These are phyloP conservation scores for Thoracochromis brauschi DNA, from an alignment of 2,113 vertebrate species.

Conservation along the genomic window DNA sequence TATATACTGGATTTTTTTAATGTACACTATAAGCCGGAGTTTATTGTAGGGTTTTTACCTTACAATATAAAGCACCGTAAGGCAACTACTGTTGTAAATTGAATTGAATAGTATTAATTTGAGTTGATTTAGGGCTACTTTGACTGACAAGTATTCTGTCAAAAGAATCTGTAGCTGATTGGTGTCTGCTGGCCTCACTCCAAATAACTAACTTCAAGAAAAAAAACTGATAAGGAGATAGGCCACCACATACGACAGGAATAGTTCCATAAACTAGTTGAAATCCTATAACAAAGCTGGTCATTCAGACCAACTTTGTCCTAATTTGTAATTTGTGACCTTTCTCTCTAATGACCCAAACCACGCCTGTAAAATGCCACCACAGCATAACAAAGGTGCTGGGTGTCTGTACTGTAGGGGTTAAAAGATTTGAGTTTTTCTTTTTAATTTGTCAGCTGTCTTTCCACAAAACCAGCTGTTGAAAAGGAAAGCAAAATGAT, in stretches of 20 bases:
- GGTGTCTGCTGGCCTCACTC: background rate
- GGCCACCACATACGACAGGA: background rate
- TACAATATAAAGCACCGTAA: background rate
- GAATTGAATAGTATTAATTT: background rate
- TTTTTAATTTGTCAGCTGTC: background rate
- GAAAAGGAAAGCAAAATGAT: background rate
- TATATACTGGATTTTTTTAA: background rate
- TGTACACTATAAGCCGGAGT: rapidly evolving
- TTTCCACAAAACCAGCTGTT: background rate
- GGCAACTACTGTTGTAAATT: background rate
- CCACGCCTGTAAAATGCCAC: background rate
- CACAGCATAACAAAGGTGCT: background rate
- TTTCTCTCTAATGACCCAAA: background rate
- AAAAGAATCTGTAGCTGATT: background rate
- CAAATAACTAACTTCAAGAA: background rate
- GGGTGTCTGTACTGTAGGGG: background rate
- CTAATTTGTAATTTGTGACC: background rate
- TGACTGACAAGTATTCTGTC: background rate
- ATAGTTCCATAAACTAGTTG: background rate
- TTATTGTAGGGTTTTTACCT: background rate
- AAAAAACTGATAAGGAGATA: background rate
- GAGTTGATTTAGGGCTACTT: background rate
- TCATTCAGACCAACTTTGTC: background rate
- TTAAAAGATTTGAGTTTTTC: background rate
- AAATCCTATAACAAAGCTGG: background rate